Evolutionary conservation across 2,797 vertebrate species (phyloP), one percentile per base, ranked within the genome.

Genomic region (Liasis olivaceus): DNA sequence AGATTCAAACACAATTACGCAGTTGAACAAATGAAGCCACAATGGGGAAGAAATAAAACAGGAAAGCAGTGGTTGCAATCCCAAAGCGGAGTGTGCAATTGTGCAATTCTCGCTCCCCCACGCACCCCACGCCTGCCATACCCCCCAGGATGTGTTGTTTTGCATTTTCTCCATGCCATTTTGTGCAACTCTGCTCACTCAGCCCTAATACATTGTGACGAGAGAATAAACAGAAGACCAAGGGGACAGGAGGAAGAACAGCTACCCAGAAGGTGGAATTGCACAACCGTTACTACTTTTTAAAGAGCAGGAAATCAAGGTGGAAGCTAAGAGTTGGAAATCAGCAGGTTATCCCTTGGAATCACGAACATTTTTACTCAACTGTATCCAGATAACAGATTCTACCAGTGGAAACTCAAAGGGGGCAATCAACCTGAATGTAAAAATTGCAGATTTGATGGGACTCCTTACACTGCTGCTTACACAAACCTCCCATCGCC

Each of bases 1-100:
- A 12, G 60, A 47, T 90, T 90, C 84, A 77, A 31, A 69, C 72
- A 87, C 64, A 77, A 60, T 60, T 62, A 56, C 8, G 2, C 4
- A 4, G 17, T 26, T 42, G 12, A 60, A 62, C 64, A 63, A 81
- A 63, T 87, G 15, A 58, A 87, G 66, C 42, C 4, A 63, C 22
- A 12, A 12, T 54, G 54, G 8, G 14, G 58, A 24, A 77, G 51
- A 62, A 62, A 72, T 31, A 56, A 26, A 63, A 60, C 54, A 90
- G 89, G 88, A 90, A 90, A 93, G 47, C 22, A 87, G 77, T 28
- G 60, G 85, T 47, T 62, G 66, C n/a, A 90, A 81, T 62, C 64
- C 28, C 56, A 26, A 62, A 22, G n/a, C 12, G 14, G 85, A 87
- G 90, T 87, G 56, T 42, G 66, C 47, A 90, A 87, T n/a, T 87